phyloP scores from a whole-genome alignment of 2,113 vertebrate species.

The Scortum barcoo region DNA sequence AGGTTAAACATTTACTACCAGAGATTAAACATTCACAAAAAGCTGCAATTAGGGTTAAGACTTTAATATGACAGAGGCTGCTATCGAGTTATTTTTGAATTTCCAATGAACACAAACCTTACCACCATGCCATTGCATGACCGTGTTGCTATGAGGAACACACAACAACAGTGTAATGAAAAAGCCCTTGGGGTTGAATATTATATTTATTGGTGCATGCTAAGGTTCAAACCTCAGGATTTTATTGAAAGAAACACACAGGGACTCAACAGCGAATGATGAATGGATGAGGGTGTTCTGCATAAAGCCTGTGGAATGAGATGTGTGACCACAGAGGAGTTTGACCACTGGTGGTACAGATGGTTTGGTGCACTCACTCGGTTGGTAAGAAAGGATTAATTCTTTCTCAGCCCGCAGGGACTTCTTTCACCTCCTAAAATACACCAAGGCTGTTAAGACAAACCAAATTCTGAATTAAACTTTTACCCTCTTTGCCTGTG shows the following conservation, averaged over 20 bases:
- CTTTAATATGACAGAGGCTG: conserved; percentile 74
- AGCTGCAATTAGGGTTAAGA: conserved; percentile 79
- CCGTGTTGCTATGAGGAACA: conserved; percentile 73
- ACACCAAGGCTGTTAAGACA: conserved; percentile 45
- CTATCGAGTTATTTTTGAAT: conserved; percentile 80
- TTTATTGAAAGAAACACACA: conserved; percentile 71
- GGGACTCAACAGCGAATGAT: conserved; percentile 60
- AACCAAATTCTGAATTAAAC: conserved; percentile 49
- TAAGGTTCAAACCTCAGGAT: conserved; percentile 64
- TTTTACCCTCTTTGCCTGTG: conserved; percentile 12
- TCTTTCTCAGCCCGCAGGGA: conserved; percentile 39
- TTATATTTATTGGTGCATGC: conserved; percentile 71
- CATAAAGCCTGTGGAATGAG: conserved; percentile 63
- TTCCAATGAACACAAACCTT: conserved; percentile 67
- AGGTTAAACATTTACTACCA: conserved; percentile 60
- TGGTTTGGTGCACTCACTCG: conserved; percentile 65
- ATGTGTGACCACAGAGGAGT: conserved; percentile 67
- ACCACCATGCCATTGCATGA: conserved; percentile 40
- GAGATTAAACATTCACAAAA: conserved; percentile 73
- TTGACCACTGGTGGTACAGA: conserved; percentile 68
- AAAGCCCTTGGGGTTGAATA: conserved; percentile 54
- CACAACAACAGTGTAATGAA: conserved; percentile 71
- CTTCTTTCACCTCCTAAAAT: conserved; percentile 69
- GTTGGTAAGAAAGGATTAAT: conserved; percentile 63
- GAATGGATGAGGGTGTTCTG: conserved; percentile 62